These are phyloP conservation scores for Acropora tenuis DNA, from an alignment of 64 coral and sea anemone species.

Conservation along the genomic window DNA sequence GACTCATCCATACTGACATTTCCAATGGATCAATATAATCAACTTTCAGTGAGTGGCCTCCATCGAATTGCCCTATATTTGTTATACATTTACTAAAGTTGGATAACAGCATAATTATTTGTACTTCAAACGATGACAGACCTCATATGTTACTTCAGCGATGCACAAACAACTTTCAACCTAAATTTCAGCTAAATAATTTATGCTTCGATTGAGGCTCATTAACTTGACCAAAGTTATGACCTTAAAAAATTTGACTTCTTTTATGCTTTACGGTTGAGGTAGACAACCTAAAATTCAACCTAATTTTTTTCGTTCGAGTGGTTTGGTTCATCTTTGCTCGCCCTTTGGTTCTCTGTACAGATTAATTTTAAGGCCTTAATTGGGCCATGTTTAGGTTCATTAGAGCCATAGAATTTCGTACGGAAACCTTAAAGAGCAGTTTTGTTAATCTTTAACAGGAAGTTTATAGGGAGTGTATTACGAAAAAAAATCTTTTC, in stretches of 20 bases:
- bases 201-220: neutral
- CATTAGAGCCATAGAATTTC: constrained; percentile 18
- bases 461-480: too few species aligned
- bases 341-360: neutral
- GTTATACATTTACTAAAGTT: too few species aligned
- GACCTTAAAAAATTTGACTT: neutral
- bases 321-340: constrained; percentile 28
- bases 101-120: too few species aligned
- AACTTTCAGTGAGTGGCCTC: too few species aligned
- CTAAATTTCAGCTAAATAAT: neutral
- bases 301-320: constrained; percentile 3
- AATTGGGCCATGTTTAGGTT: constrained; percentile 10
- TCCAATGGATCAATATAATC: too few species aligned
- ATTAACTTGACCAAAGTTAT: neutral
- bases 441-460: too few species aligned
- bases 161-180: neutral
- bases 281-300: neutral
- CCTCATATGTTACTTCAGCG: neutral
- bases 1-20: too few species aligned
- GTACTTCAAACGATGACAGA: neutral
- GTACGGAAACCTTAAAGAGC: neutral
- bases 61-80: too few species aligned
- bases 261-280: neutral
- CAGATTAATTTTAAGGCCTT: constrained; percentile 4
- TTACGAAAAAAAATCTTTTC: too few species aligned